Evolutionary conservation across 1,140 invertebrate genomes (phyloP), one percentile per base, ranked within the genome.

Genomic region (Delia radicum): DNA sequence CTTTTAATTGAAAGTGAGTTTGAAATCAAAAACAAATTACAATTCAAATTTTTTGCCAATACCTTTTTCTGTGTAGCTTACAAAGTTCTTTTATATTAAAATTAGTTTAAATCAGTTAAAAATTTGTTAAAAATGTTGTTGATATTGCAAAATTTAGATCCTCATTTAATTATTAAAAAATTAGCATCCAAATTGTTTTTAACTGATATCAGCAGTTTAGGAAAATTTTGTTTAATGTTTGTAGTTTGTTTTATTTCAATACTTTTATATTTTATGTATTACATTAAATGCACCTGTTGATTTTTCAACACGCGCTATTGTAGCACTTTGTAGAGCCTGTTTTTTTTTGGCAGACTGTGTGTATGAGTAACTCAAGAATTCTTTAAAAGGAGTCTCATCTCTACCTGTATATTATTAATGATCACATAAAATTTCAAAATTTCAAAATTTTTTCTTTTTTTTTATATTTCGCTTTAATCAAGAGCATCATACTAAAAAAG

Each of bases 351-450:
- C 24, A 55, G n/a, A n/a, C 18, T 55, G 48, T 24, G 7, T 55
- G 48, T 55, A 55, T 55, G 48, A 8, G 10, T 24, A 55, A 1
- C 8, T 37, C 33, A 37, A 10, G 13, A 37, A 37, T 37, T 37
- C 13, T 37, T 21, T 55, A 55, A 21, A 55, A 18, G 48, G 24
- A 55, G 48, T 55, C n/a, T n/a, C 13, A 24, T 18, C 5, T 21
- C 48, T 55, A 55, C 48, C 48, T 55, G 48, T 55, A 55, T 55
- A 55, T 55, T 55, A 55, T 55, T 55, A 55, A 55, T 55, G 48
- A 55, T 55, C 24, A 55, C 48, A 18, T 18, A 55, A 21, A 55
- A 21, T 55, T 24, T 21, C 18, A 55, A 55, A 55, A 21, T 55
- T 24, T 21, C 2, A 55, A 55, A 24, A 7, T 55, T 55, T 55